Evolutionary conservation across 2,797 vertebrate genomes (phyloP), one percentile per base, ranked within the genome.

Genomic region (Heteromormyrus szaboi): DNA sequence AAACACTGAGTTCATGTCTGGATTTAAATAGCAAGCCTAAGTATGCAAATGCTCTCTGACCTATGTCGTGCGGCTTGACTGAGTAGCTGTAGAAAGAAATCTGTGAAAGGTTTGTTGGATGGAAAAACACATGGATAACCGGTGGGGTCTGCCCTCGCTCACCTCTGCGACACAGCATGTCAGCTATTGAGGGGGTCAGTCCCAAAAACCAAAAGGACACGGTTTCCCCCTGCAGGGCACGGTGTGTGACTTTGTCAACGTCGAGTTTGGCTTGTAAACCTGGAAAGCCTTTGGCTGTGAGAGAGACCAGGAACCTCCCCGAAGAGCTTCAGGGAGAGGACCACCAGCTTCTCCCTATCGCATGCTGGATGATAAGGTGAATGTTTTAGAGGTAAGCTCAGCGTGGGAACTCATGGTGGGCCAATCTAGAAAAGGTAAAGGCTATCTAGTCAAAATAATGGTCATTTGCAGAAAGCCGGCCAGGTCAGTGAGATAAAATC

Each of bases 371-470:
- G 88, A 90, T 89, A 90, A 90, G 90, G 86, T 22, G 72, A 88
- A 87, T 46, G 54, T 88, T 90, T 83, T 29, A 85, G 79, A 29
- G 59, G 88, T 88, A 56, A 84, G 88, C 84, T 87, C 33, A 88
- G 86, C 81, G 89, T 92, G 91, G 91, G 90, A 90, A 88, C 85
- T 81, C 19, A 53, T 65, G 41, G 62, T 17, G 33, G 86, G 87
- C 89, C 56, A 88, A 87, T 29, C 87, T 33, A 89, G 88, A 37
- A 85, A 89, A 88, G 65, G 88, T 87, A 85, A 86, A 90, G 88
- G 89, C 65, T 91, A 92, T 92, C 91, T 91, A 90, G 86, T 88
- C 68, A 90, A 92, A 91, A 92, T 91, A 91, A 83, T 56, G 51
- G 83, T 87, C 72, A 89, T 88, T 62, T 48, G 89, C 33, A 85